Evolutionary conservation across 2,888 invertebrate genomes (phyloP), one percentile per base, ranked within the genome.

Genomic region (Epiblema foenella): DNA sequence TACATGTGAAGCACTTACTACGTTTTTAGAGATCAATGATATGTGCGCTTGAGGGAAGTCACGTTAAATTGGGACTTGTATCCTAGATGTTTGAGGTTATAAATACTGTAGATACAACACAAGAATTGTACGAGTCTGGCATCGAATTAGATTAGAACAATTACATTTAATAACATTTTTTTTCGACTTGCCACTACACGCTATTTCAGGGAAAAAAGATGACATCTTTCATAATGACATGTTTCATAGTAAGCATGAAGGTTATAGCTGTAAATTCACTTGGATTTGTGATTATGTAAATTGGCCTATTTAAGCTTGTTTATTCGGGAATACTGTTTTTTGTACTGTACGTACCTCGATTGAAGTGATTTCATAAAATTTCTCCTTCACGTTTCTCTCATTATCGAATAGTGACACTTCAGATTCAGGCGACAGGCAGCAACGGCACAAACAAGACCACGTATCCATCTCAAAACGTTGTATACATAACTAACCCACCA

Each of bases 371-470:
- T 93, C 90, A 69, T 81, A 79, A 79, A 93, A 93, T 77, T 90
- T 92, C 69, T 85, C 82, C 68, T 82, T 82, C 52, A 90, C 79
- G 76, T 87, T 88, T 76, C 86, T 82, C 74, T 85, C 83, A 58
- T 78, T 82, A 77, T 90, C 89, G 75, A 90, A 81, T 76, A 94
- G 80, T 79, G 91, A 90, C 83, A 93, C 88, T 78, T 88, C 83
- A 12, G 88, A 83, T 79, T 90, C 85, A 72, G 91, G 87, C 76
- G 90, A 86, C 73, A 94, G 82, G 81, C 93, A 94, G 80, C 92
- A 90, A 59, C 93, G 90, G 81, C 93, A 94, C 74, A 93, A 85
- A 81, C 90, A 86, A 68, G 87, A 83, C 92, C 91, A 93, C 84
- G 85, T 83, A 75, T 91, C 91, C 93, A 93, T 93, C 83, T 89